Conservation (phyloP, 2,888 invertebrate species). For the Amphiduros pacificus region DNA sequence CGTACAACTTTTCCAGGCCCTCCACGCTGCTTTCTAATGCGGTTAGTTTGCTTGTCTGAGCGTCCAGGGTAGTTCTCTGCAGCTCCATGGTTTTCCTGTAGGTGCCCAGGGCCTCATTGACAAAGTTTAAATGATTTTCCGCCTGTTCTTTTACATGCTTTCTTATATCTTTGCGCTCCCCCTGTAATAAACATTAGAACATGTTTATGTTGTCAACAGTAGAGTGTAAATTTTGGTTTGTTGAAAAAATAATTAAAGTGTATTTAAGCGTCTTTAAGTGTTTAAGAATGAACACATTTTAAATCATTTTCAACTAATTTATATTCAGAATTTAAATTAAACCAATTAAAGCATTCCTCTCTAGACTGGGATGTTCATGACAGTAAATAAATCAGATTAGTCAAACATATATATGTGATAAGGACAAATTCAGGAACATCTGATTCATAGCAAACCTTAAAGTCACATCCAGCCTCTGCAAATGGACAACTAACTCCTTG, state of each 20-base stretch:
- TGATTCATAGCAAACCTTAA: slow-evolving; percentile 20
- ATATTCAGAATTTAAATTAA: no score
- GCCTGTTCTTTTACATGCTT: slow-evolving; percentile 56
- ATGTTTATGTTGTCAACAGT: no score
- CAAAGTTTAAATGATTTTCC: slow-evolving; percentile 48
- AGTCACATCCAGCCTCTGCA: slow-evolving; percentile 39
- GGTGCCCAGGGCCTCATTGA: slow-evolving; percentile 49
- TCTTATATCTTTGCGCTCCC: slow-evolving; percentile 40
- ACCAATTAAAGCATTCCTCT: background rate
- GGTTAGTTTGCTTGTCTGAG: slow-evolving; percentile 28
- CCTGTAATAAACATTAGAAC: background rate
- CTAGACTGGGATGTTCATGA: background rate
- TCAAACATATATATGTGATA: background rate
- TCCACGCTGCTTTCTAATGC: slow-evolving; percentile 32
- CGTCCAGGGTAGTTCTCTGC: slow-evolving; percentile 23
- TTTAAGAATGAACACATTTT: no score
- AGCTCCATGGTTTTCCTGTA: slow-evolving; percentile 31
- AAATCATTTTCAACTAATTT: no score
- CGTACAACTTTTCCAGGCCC: slow-evolving; percentile 55
- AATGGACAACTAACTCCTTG: slow-evolving; percentile 43
- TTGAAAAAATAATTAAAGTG: background rate
- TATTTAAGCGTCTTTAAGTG: no score
- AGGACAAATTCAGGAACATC: background rate
- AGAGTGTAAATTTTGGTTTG: background rate
- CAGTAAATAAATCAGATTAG: background rate